Evolutionary conservation across 2,888 invertebrate genomes (phyloP).

Genomic region (Miltochrista miniata): DNA sequence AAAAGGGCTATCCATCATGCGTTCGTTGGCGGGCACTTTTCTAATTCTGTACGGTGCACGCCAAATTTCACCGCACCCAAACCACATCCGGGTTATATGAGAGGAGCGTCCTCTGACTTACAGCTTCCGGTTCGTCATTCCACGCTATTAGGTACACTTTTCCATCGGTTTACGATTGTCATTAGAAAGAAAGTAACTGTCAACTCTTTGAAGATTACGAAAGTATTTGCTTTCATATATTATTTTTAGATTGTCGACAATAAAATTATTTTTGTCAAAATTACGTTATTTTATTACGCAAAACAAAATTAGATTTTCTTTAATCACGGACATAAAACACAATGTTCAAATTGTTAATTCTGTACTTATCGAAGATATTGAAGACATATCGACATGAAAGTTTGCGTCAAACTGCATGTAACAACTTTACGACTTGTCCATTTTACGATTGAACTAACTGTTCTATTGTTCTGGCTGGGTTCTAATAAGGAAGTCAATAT

Average conservation of each 20-base stretch:
- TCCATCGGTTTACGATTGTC: constrained; percentile 53
- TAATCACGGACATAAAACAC: no score
- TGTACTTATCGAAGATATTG: constrained; percentile 3
- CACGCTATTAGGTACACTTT: constrained; percentile 50
- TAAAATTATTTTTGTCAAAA: constrained; percentile 8
- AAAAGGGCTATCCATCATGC: constrained; percentile 57
- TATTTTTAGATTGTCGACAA: constrained; percentile 8
- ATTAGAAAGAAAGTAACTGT: constrained; percentile 41
- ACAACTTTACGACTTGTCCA: constrained; percentile 47
- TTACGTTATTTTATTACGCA: neutral
- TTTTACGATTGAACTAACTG: constrained; percentile 62
- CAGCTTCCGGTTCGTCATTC: constrained; percentile 55
- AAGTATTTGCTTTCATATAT: constrained; percentile 26
- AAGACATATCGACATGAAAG: neutral
- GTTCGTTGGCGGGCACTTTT: constrained; percentile 48
- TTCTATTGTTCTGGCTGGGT: constrained; percentile 65
- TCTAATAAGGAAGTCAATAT: constrained; percentile 81
- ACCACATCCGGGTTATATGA: constrained; percentile 59
- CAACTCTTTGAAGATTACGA: constrained; percentile 51
- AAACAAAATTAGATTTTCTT: no score
- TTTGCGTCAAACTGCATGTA: constrained; percentile 36
- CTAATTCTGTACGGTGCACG: constrained; percentile 63
- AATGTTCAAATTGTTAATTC: neutral
- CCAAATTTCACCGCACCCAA: constrained; percentile 52
- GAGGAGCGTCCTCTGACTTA: constrained; percentile 54